Evolutionary conservation across 2,888 invertebrate species (phyloP).

Genomic region (Nomada ruficornis): DNA sequence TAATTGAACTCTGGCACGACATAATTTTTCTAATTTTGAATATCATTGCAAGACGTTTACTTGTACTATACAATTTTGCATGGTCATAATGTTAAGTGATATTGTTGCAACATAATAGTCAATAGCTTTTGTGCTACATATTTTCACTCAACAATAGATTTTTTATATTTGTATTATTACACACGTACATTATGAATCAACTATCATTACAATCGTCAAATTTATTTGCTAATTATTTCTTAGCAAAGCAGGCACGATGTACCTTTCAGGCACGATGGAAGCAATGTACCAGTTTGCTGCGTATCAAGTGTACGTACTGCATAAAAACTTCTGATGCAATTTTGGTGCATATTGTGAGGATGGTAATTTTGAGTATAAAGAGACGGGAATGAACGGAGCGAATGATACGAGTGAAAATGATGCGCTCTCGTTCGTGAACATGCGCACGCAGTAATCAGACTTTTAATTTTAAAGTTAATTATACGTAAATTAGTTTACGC

Average conservation of each 20-base stretch:
- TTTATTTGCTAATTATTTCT: neutral
- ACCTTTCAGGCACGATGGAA: too few species aligned
- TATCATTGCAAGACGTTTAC: too few species aligned
- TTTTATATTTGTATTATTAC: too few species aligned
- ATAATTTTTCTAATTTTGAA: too few species aligned
- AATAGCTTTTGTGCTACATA: neutral
- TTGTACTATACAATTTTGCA: too few species aligned
- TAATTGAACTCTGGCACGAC: too few species aligned
- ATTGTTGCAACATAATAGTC: neutral
- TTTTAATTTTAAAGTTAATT: conserved; percentile 67
- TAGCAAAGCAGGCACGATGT: too few species aligned
- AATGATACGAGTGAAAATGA: conserved; percentile 36
- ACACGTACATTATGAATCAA: too few species aligned
- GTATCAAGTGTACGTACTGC: neutral
- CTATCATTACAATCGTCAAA: too few species aligned
- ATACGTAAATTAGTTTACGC: conserved; percentile 64
- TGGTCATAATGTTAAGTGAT: neutral
- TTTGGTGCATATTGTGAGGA: conserved; percentile 18
- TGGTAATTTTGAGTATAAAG: conserved; percentile 30
- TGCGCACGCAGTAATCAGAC: conserved; percentile 35
- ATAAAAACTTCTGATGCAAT: conserved; percentile 20
- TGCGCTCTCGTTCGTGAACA: conserved; percentile 12
- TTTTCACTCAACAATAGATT: neutral
- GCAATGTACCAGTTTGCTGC: neutral
- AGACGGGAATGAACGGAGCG: conserved; percentile 21